phyloP scores from a whole-genome alignment of 2,113 vertebrate genomes.

The Pleuronectes platessa region DNA sequence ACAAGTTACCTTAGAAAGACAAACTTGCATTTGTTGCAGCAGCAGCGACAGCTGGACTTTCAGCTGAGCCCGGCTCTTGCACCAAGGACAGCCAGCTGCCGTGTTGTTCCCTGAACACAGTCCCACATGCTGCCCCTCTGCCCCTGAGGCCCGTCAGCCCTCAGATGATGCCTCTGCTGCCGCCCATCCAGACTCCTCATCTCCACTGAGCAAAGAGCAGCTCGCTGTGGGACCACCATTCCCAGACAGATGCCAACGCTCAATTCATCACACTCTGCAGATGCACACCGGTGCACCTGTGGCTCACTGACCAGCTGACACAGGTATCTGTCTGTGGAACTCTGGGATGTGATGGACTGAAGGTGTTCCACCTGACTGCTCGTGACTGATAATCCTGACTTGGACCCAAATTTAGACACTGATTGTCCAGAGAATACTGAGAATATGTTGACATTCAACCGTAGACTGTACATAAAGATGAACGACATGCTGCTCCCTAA shows the following conservation, averaged over 20 bases:
- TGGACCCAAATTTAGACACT: not conserved
- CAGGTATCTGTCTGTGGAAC: conserved; percentile 35
- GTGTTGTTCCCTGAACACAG: conserved; percentile 57
- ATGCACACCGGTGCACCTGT: conserved; percentile 32
- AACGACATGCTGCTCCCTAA: not conserved
- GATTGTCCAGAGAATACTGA: not conserved
- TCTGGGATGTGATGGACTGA: conserved; percentile 10
- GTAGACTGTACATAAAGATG: not conserved
- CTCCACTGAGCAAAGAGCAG: conserved; percentile 56
- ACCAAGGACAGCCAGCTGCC: conserved; percentile 56
- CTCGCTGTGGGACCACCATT: conserved; percentile 35
- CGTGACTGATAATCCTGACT: not conserved
- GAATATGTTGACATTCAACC: not conserved
- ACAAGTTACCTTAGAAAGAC: conserved; percentile 16
- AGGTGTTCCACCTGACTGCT: conserved; percentile 11
- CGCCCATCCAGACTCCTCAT: conserved; percentile 34
- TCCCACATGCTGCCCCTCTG: conserved; percentile 40
- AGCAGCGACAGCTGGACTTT: conserved; percentile 64
- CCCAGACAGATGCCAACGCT: conserved; percentile 50
- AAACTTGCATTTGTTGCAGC: conserved; percentile 11
- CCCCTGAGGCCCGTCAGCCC: conserved; percentile 53
- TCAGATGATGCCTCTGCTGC: conserved; percentile 60
- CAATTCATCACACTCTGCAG: conserved; percentile 62
- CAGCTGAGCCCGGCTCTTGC: conserved; percentile 57
- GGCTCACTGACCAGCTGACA: conserved; percentile 60